Base-by-base conservation (phyloP, 2,888 invertebrate genomes). In the Globia sparganii region DNA sequence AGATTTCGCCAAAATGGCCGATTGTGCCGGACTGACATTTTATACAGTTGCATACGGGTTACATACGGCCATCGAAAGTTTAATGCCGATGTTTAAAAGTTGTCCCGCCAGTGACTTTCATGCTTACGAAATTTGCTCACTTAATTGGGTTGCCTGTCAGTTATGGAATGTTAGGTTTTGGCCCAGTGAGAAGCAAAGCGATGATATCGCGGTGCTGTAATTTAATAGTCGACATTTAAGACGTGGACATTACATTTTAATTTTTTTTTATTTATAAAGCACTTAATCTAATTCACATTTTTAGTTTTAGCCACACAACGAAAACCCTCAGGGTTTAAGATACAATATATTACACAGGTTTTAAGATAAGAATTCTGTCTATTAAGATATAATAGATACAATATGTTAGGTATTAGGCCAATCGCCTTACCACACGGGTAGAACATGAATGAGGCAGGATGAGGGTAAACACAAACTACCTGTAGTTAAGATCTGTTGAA, bases 31-130 rank as follows among this genome's bases (percentile, higher is more conserved):
- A 72, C 70, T 88, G 84, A 87, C 89, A 88, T 87, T 88, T 86
- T 49, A 72, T 64, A 70, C 64, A 61, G 73, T 40, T 75, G 75
- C 80, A 72, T 43, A 61, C 40, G 28, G 34, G 34, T 40, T 34
- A 43, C 72, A 68, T 86, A 86, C 81, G 83, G 73, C 66, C 78
- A 81, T 89, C 86, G 91, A 91, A 92, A 93, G 91, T 90, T 87
- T 78, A 77, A 83, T 85, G 74, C 67, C 86, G 88, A 89, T 88
- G 88, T 88, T 92, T 92, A 93, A 93, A 93, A 93, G 92, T 93
- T 89, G 93, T 93, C 90, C 65, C 76, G 78, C 92, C 85, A 90
- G 89, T 88, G 91, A 90, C 94, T 94, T 93, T 94, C 92, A 86
- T 90, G 89, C 90, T 94, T 93, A 92, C 92, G 92, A 93, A 93